A percentile compares a stretch with the other conserved stretches of the same genome.
Evolutionary conservation across 2,797 vertebrate species (phyloP).

Genomic region (Leptoclinus maculatus): DNA sequence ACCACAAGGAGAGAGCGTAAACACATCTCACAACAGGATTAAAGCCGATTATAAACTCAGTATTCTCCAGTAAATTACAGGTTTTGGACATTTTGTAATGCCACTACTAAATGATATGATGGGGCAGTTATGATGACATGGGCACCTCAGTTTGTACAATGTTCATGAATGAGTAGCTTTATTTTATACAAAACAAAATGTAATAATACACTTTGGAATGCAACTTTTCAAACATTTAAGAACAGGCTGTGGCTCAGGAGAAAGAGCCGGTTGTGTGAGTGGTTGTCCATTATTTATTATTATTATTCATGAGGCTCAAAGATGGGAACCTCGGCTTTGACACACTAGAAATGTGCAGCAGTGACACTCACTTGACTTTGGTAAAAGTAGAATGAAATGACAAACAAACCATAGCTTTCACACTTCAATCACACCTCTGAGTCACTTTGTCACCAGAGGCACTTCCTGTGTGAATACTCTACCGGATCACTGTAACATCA

Average conservation of each 20-base stretch:
- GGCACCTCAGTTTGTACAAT: background rate
- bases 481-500: background rate
- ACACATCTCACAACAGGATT: no score
- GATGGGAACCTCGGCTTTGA: background rate
- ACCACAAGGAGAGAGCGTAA: no score
- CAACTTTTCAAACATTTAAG: background rate
- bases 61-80: no score
- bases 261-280: no score
- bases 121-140: no score
- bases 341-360: no score
- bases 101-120: no score
- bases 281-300: no score
- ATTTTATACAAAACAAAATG: background rate
- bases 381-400: conserved; percentile 4
- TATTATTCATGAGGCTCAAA: background rate
- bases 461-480: conserved; percentile 5
- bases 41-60: no score
- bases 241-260: background rate
- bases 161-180: background rate
- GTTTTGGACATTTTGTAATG: no score
- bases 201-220: conserved; percentile 7
- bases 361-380: conserved; percentile 24
- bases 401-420: background rate
- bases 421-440: no score
- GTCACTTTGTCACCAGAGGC: background rate